Evolutionary conservation across 1,140 invertebrate species (phyloP).

Genomic region (Drosophila rhopaloa): DNA sequence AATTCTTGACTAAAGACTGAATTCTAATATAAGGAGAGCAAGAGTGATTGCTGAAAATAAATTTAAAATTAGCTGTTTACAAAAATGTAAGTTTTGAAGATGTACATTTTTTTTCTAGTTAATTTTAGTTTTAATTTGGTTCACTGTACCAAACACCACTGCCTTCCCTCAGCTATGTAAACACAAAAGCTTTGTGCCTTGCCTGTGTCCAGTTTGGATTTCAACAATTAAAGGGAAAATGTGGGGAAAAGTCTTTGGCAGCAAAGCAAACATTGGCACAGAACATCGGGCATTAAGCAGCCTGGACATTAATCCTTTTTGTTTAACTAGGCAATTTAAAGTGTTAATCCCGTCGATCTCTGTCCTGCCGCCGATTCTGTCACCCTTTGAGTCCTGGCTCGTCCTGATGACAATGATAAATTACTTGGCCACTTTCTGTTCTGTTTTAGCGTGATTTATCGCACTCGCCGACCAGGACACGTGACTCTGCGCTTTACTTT

Average conservation of each 20-base stretch:
- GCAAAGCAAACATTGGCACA: conserved; percentile 36
- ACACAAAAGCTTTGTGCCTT: conserved; percentile 21
- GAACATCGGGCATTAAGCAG: conserved; percentile 19
- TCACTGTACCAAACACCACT: not conserved
- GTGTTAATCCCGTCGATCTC: conserved; percentile 74
- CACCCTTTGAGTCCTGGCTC: conserved; percentile 34
- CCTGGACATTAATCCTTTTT: conserved; percentile 38
- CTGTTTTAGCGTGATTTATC: conserved; percentile 83
- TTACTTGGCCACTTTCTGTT: conserved; percentile 74
- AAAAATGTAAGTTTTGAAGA: too few species aligned
- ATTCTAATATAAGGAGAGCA: too few species aligned
- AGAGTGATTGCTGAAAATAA: too few species aligned
- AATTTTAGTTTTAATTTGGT: not conserved
- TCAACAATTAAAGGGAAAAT: conserved; percentile 45
- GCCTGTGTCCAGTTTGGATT: conserved; percentile 29
- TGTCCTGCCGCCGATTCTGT: conserved; percentile 45
- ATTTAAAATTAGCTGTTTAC: too few species aligned
- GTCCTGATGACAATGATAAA: conserved; percentile 82
- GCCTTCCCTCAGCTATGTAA: conserved; percentile 16
- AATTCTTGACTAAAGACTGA: too few species aligned
- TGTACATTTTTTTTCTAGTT: too few species aligned
- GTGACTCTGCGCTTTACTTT: conserved; percentile 64
- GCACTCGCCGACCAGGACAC: conserved; percentile 70
- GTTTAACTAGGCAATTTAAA: conserved; percentile 78
- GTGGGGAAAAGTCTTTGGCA: conserved; percentile 25